phyloP scores from a whole-genome alignment of 2,113 vertebrate species.

The Marmota flaviventris region DNA sequence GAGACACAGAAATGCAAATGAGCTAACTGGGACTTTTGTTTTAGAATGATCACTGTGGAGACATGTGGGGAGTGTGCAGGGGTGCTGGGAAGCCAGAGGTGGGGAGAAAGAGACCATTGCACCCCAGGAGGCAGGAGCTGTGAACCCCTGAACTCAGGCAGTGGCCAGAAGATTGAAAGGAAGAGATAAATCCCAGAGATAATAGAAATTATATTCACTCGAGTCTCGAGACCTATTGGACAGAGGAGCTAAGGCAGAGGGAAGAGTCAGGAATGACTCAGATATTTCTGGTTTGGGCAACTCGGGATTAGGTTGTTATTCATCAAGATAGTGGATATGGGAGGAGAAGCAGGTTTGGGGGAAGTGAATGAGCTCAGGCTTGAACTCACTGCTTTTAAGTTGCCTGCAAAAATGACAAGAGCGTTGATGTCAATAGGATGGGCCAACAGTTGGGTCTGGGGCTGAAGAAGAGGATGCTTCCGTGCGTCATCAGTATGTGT shows the following conservation, averaged over 20 bases:
- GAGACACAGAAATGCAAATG: conserved; percentile 3
- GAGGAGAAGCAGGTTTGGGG: conserved; percentile 69
- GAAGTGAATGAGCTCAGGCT: conserved; percentile 57
- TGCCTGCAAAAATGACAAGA: conserved; percentile 40
- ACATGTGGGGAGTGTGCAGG: neutral
- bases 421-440: conserved; percentile 6
- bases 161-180: neutral
- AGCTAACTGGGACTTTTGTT: neutral
- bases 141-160: neutral
- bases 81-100: neutral
- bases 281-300: conserved; percentile 72
- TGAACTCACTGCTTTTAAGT: conserved; percentile 49
- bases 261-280: conserved; percentile 72
- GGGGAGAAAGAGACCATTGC: neutral
- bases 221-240: conserved; percentile 29
- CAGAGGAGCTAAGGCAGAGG: conserved; percentile 21
- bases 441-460: neutral
- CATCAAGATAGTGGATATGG: conserved; percentile 63
- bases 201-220: neutral
- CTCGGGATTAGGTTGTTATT: conserved; percentile 71
- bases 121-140: neutral
- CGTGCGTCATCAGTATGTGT: neutral
- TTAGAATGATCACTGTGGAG: conserved; percentile 30
- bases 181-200: conserved; percentile 41
- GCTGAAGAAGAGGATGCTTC: neutral